Base-by-base conservation (phyloP, 1,140 invertebrate species). In the Microplitis mediator region DNA sequence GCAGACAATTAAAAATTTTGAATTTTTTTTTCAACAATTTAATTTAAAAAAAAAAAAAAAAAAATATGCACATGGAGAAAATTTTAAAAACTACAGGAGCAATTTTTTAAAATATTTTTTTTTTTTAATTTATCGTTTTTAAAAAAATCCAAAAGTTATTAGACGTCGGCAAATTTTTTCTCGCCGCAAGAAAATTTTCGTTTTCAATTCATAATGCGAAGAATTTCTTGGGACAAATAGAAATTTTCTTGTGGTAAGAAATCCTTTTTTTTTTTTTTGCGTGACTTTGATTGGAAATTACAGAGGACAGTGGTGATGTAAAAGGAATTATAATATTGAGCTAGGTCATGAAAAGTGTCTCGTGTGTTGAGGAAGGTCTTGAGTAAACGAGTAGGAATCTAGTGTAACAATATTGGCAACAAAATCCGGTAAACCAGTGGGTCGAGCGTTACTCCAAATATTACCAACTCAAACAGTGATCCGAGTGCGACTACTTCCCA, bases 381-480 rank as follows among this genome's bases (percentile, higher is more conserved):
- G 64, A 34, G 54, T 16, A 77, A 78, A 75, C 78, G 74, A 78
- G 23, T 23, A 23, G 75, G 73, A 61, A 74, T 76, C 79, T 73
- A 63, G 76, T 80, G 79, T 80, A 80, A 81, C 78, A 83, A 81
- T 81, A 81, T 80, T 80, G 78, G 77, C 79, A 83, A 81, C 76
- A 79, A 81, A 82, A 81, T 83, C 78, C 77, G 74, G 81, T 81
- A 81, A 83, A 83, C 79, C 76, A 79, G 75, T 68, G 78, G 74
- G 79, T 77, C 77, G 80, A 83, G 81, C 79, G 77, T 81, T 83
- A 83, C 80, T 81, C 81, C 80, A 83, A 83, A 83, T 81, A 83
- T 83, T 83, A 81, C 80, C 80, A 83, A 81, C 81, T 83, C 81
- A 83, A 83, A 83, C 81, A 83, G 78, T 76, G 76, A 79, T 78